Evolutionary conservation across 2,113 vertebrate species (phyloP), one percentile per base, ranked within the genome.

Genomic region (Acinonyx jubatus): DNA sequence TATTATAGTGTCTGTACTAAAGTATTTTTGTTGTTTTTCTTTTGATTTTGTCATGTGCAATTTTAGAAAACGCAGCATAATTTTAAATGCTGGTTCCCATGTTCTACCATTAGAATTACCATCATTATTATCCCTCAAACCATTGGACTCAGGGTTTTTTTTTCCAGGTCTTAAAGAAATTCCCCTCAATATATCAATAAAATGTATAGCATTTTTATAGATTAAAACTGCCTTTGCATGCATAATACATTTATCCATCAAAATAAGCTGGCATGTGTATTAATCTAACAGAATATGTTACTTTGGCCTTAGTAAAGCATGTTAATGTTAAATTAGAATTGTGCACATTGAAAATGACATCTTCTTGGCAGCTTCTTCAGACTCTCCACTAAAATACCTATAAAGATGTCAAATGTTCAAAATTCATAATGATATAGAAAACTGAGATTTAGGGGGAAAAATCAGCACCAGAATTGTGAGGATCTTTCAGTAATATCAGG

Each of bases 301-400:
- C 29, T 69, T 86, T 89, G 79, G 21, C n/a, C 65, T 19, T 82
- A 91, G 57, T 79, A 87, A 96, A 86, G 2, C 38, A 92, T 65
- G 55, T 63, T 52, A 86, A 80, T 61, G 14, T 94, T 96, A 85
- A 91, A 87, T 95, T 55, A 89, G 52, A 89, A 50, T 87, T 83
- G 29, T 61, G 23, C 18, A 79, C 12, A 48, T 82, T 92, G 21
- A 94, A 89, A 84, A 91, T 79, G 61, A 65, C 68, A 57, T 45
- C 10, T 76, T 83, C n/a, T 71, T 89, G 38, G 66, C 63, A 91
- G 52, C n/a, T 71, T 95, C 52, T 66, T 78, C 65, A 79, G 29
- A 38, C 29, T 82, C 15, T 38, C 57, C 12, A 83, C 52, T 96
- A 85, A 95, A 94, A 92, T 81, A 73, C 27, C 57, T 78, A 85